Conservation (phyloP, 2,888 invertebrate species). For the Chloroclystis v-ata region DNA sequence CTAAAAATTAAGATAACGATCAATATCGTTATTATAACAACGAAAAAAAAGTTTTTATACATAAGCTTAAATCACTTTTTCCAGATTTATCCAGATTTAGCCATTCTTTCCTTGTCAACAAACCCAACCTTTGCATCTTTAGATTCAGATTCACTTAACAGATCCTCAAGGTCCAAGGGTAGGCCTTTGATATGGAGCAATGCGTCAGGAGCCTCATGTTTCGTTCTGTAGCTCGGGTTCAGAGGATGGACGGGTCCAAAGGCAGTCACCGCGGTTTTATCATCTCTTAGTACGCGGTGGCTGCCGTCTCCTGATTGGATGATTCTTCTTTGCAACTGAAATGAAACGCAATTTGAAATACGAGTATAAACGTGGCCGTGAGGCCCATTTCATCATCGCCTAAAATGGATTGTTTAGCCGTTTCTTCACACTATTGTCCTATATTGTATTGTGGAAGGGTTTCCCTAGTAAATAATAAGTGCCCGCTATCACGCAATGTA, state of each 20-base stretch:
- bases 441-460: too few species aligned
- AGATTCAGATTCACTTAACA: conserved; percentile 24
- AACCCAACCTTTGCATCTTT: neutral
- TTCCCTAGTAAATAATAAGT: too few species aligned
- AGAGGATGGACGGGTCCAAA: conserved; percentile 57
- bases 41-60: too few species aligned
- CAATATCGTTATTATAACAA: too few species aligned
- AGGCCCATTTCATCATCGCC: too few species aligned
- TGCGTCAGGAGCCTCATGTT: conserved; percentile 43
- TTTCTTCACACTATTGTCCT: too few species aligned
- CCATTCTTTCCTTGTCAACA: neutral
- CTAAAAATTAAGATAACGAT: too few species aligned
- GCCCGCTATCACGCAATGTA: too few species aligned
- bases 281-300: conserved; percentile 72
- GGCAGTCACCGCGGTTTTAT: conserved; percentile 49
- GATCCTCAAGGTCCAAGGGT: conserved; percentile 54
- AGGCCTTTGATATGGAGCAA: conserved; percentile 50
- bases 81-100: conserved; percentile 5
- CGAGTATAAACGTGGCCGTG: too few species aligned
- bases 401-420: too few species aligned
- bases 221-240: conserved; percentile 58
- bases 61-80: too few species aligned
- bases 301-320: conserved; percentile 82
- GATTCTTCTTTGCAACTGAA: conserved; percentile 75
- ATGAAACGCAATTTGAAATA: neutral